Percentiles rank a stretch among this genome's conserved stretches.
Conservation (phyloP, 2,888 invertebrate species). For the Emmelina monodactyla region DNA sequence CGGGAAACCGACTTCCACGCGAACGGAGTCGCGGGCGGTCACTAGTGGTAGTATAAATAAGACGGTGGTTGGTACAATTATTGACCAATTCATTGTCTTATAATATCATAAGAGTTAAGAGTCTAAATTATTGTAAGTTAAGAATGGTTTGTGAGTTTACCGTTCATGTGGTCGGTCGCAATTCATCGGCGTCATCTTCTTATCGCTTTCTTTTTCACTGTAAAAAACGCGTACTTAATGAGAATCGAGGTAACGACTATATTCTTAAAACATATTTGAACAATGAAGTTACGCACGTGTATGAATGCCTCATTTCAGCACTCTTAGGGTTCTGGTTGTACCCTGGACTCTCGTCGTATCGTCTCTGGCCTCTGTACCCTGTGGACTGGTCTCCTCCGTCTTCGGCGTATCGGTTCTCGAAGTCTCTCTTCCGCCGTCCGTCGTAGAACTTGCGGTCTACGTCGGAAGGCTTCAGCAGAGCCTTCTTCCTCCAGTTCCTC, state of each 20-base stretch:
- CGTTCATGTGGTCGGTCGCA: conserved; percentile 50
- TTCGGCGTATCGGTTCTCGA: conserved; percentile 31
- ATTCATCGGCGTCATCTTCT: conserved; percentile 32
- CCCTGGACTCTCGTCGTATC: conserved; percentile 25
- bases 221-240: conserved; percentile 12
- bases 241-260: not conserved
- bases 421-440: conserved; percentile 32
- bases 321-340: conserved; percentile 22
- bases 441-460: conserved; percentile 33
- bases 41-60: too few species aligned
- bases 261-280: not conserved
- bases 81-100: too few species aligned
- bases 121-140: too few species aligned
- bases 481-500: conserved; percentile 47
- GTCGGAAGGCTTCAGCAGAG: conserved; percentile 30
- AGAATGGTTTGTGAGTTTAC: too few species aligned
- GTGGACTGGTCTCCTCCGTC: conserved; percentile 31
- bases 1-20: too few species aligned
- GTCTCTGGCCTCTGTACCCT: conserved; percentile 27
- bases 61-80: too few species aligned
- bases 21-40: too few species aligned
- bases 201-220: conserved; percentile 42
- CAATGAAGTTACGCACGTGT: conserved; percentile 6
- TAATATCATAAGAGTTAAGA: too few species aligned
- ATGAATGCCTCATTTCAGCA: conserved; percentile 26